phyloP scores from a whole-genome alignment of 1,140 invertebrate genomes.

The Caenorhabditis briggsae region DNA sequence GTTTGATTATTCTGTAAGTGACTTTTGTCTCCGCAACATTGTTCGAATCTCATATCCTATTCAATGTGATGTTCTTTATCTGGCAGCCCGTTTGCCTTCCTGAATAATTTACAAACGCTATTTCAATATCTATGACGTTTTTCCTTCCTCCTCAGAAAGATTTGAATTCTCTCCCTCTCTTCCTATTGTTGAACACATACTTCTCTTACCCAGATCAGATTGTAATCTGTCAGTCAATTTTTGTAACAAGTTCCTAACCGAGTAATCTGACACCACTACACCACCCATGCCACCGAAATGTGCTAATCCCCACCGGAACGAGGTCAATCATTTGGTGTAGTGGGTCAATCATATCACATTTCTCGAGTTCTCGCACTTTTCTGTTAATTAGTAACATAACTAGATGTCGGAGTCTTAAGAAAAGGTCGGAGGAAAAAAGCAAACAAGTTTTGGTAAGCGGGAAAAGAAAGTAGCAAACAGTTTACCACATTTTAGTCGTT shows the following conservation, averaged over 20 bases:
- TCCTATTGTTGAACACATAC: constrained; percentile 1
- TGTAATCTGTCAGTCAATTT: constrained; percentile 54
- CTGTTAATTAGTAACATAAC: constrained; percentile 6
- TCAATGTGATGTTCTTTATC: constrained; percentile 55
- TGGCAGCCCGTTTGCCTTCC: constrained; percentile 48
- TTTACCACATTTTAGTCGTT: constrained; percentile 9
- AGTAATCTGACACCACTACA: constrained; percentile 25
- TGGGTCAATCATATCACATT: constrained; percentile 27
- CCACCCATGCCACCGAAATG: constrained; percentile 13
- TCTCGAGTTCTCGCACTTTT: constrained; percentile 27
- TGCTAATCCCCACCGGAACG: constrained; percentile 1
- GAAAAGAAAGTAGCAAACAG: constrained; percentile 6
- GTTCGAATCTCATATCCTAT: constrained; percentile 46
- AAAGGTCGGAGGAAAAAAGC: background rate
- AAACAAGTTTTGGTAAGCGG: background rate
- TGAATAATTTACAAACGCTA: constrained; percentile 40
- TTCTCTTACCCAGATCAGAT: background rate
- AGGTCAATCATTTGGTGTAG: constrained; percentile 15
- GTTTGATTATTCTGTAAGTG: constrained; percentile 43
- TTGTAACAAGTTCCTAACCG: constrained; percentile 52
- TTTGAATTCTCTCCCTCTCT: constrained; percentile 8
- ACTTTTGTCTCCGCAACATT: constrained; percentile 37
- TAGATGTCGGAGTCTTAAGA: no score
- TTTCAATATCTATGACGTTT: constrained; percentile 44
- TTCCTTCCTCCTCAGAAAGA: constrained; percentile 11